Percentiles rank a stretch among this genome's conserved stretches.
Conservation (phyloP, 2,888 invertebrate genomes). For the Scaptodrosophila latifasciaeformis region DNA sequence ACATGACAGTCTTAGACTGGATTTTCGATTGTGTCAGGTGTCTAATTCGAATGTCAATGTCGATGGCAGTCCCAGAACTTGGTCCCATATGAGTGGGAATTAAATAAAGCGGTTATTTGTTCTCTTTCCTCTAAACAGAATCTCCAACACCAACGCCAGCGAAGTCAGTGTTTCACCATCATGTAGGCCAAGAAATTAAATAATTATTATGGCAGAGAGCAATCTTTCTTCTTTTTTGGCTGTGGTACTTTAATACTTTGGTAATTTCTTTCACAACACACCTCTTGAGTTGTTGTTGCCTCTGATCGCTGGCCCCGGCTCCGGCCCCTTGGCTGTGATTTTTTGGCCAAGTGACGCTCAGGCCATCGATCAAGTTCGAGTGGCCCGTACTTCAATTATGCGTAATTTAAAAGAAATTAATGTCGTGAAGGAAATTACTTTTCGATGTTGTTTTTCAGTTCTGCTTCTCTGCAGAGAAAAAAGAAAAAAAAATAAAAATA, state of each 20-base stretch:
- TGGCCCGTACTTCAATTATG: conserved; percentile 61
- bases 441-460: conserved; percentile 35
- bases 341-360: conserved; percentile 9
- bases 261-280: conserved; percentile 31
- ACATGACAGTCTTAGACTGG: conserved; percentile 24
- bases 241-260: conserved; percentile 2
- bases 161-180: background rate
- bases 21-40: conserved; percentile 50
- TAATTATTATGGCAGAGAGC: conserved; percentile 43
- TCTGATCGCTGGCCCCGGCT: conserved; percentile 3
- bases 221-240: conserved; percentile 4
- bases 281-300: too few relatives aligned
- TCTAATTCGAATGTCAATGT: conserved; percentile 68
- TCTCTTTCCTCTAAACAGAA: background rate
- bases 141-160: conserved; percentile 31
- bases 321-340: background rate
- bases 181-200: conserved; percentile 41
- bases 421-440: conserved; percentile 70
- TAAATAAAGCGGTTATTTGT: background rate
- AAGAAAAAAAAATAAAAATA: background rate
- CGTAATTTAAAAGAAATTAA: conserved; percentile 69
- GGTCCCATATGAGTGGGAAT: conserved; percentile 25
- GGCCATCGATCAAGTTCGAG: conserved; percentile 61
- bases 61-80: conserved; percentile 36
- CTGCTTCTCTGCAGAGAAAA: conserved; percentile 10